Evolutionary conservation across 2,888 invertebrate species (phyloP), one percentile per base, ranked within the genome.

Genomic region (Rhabditoides inermis): DNA sequence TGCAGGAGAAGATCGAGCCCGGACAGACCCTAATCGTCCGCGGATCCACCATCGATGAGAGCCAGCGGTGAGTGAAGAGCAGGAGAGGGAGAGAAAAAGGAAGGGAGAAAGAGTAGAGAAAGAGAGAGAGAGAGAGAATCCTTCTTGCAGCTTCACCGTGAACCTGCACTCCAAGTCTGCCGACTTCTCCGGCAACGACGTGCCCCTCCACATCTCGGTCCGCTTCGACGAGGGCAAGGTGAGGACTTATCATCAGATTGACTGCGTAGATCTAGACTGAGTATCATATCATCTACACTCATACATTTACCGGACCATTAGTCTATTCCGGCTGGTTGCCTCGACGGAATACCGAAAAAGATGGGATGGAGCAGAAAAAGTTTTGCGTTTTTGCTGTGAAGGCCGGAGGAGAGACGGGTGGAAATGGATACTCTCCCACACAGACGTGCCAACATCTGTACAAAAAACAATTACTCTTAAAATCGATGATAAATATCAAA

Each of bases 191-290:
- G 73, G 73, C 48, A 73, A 74, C 59, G 72, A 74, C 49, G 71
- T 73, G 1, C 73, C 73, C 23, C 67, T 73, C 45, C 73, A 74
- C 62, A 58, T 73, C 49, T 70, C 70, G 22, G 66, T 74, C 45
- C 69, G 73, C 28, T 73, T 73, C 61, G 73, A 73, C 46, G 73
- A 74, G 57, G 73, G 72, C 47, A 73, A 73, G 65, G 66, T 69
- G 27, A 27, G 46, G 25, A 23, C 32, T 35, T 36, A 39, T 28
- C 39, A 12, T n/a, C n/a, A n/a, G n/a, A n/a, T n/a, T n/a, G n/a
- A n/a, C n/a, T n/a, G n/a, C n/a, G n/a, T n/a, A n/a, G n/a, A n/a
- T n/a, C n/a, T n/a, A n/a, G n/a, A n/a, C n/a, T n/a, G n/a, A n/a
- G n/a, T n/a, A n/a, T n/a, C n/a, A n/a, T n/a, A n/a, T n/a, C n/a